Conservation (phyloP, 2,888 invertebrate genomes). For the Agriopis marginaria region DNA sequence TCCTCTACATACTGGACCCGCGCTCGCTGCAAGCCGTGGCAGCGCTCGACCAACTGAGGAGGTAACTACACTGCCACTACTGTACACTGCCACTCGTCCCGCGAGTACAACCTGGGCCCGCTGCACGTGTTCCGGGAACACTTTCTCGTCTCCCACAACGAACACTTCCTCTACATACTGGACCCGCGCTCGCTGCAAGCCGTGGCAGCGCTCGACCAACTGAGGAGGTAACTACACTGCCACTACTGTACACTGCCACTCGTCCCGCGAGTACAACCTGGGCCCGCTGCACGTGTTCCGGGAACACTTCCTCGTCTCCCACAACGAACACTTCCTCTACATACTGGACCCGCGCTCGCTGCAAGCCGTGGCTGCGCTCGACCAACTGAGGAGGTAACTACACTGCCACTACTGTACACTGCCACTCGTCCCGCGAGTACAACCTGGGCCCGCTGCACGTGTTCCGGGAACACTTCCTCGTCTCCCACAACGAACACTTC, state of each 20-base stretch:
- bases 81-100: slow-evolving; percentile 38
- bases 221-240: slow-evolving; percentile 82
- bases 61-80: slow-evolving; percentile 61
- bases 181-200: slow-evolving; percentile 90
- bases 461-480: slow-evolving; percentile 90
- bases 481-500: slow-evolving; percentile 90
- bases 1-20: slow-evolving; percentile 92
- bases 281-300: slow-evolving; percentile 88
- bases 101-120: slow-evolving; percentile 75
- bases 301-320: slow-evolving; percentile 91
- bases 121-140: slow-evolving; percentile 90
- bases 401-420: too few species aligned
- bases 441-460: slow-evolving; percentile 83
- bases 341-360: slow-evolving; percentile 91
- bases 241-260: too few species aligned
- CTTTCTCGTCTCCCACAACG: slow-evolving; percentile 91
- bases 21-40: slow-evolving; percentile 88
- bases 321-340: slow-evolving; percentile 89
- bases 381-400: slow-evolving; percentile 86
- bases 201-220: slow-evolving; percentile 88
- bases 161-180: slow-evolving; percentile 90
- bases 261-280: slow-evolving; percentile 69
- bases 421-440: slow-evolving; percentile 71
- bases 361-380: slow-evolving; percentile 88
- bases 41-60: slow-evolving; percentile 87